A percentile compares a stretch with the other conserved stretches of the same genome.
phyloP scores from a whole-genome alignment of 2,888 invertebrate species.

The Acleris literana region DNA sequence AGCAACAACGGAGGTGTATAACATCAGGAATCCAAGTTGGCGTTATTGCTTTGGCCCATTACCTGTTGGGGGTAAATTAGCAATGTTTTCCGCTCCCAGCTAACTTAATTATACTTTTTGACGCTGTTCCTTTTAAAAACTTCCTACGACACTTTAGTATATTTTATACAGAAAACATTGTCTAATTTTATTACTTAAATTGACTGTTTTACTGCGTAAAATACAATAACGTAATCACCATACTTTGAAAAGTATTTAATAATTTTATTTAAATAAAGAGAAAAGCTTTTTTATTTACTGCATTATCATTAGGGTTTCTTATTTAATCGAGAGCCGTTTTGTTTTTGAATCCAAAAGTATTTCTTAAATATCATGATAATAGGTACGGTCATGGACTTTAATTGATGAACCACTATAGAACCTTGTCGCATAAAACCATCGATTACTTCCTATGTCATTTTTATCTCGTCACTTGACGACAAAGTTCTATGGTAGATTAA shows the following conservation, averaged over 20 bases:
- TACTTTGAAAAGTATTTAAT: not conserved
- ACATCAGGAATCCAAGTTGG: constrained; percentile 21
- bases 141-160: constrained; percentile 41
- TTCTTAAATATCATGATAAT: no score
- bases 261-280: no score
- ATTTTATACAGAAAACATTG: constrained; percentile 21
- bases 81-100: constrained; percentile 45
- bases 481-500: no score
- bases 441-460: no score
- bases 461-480: no score
- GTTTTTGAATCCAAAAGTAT: no score
- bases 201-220: not conserved
- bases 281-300: no score
- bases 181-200: not conserved
- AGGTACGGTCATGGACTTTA: no score
- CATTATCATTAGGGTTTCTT: no score
- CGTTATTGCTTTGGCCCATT: constrained; percentile 36
- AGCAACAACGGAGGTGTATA: constrained; percentile 11
- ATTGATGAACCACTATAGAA: no score
- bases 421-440: no score
- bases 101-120: constrained; percentile 54
- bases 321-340: no score
- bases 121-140: constrained; percentile 43
- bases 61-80: constrained; percentile 46
- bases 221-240: not conserved